phyloP scores from a whole-genome alignment of 64 coral and sea anemone genomes.

The Montipora foliosa region DNA sequence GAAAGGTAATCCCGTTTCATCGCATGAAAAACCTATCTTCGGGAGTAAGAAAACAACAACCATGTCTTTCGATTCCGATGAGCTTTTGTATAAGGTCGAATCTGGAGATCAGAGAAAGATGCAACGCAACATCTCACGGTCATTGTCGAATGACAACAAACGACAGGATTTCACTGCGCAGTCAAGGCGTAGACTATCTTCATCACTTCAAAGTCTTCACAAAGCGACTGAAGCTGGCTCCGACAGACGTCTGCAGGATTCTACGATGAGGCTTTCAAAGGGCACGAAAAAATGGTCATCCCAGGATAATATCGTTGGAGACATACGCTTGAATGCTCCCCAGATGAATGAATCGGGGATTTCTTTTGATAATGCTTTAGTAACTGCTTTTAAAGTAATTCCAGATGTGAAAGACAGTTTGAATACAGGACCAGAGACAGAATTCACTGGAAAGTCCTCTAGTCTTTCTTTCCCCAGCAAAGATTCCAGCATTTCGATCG shows the following conservation, averaged over 20 bases:
- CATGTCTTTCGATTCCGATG: background rate
- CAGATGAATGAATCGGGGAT: background rate
- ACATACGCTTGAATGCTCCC: background rate
- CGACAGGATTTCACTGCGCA: background rate
- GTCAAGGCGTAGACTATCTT: background rate
- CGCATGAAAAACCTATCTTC: background rate
- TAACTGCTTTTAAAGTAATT: background rate
- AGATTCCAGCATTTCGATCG: background rate
- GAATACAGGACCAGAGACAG: background rate
- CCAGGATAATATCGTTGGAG: conserved; percentile 37
- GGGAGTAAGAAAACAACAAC: background rate
- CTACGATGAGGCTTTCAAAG: background rate
- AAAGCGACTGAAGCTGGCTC: background rate
- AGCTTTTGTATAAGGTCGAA: background rate
- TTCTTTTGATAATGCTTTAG: background rate
- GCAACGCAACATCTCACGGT: conserved; percentile 1
- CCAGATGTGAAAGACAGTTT: background rate
- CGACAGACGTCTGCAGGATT: background rate
- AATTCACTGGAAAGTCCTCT: background rate
- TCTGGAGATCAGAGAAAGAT: background rate
- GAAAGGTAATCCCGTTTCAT: background rate
- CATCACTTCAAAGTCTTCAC: conserved; percentile 29
- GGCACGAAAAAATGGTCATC: conserved; percentile 42
- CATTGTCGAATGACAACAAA: background rate
- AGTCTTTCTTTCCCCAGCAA: background rate